Base-by-base conservation (phyloP, 2,113 vertebrate species). In the Platycercus adscitus region DNA sequence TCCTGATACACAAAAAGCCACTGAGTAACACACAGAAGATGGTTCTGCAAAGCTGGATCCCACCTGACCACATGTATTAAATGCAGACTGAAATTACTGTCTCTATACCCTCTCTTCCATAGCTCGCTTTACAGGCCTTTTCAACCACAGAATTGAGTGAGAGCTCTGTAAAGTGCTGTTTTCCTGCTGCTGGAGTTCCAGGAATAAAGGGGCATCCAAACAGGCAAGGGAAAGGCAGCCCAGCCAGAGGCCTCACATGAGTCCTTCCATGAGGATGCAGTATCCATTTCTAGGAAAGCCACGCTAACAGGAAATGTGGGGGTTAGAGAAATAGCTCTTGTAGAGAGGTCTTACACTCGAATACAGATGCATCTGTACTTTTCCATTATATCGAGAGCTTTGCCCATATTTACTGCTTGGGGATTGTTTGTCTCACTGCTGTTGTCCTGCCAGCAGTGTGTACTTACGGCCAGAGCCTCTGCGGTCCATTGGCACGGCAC, bases 341-440 rank as follows among this genome's bases (percentile, higher is more conserved):
- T 16, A 10, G 39, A 89, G 73, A 91, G 61, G 93, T 77, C 78
- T 49, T 77, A 82, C 56, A 31, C 58, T 79, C 33, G 4, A 26
- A 37, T 43, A 33, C 95, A 96, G 90, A 96, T 72, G 69, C 88
- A 92, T 88, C 92, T 96, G 95, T 68, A 56, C 86, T 97, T 96
- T 96, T 93, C 82, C 86, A 61, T 90, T 86, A 4, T 75, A 47
- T 75, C 0, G 29, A 88, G 33, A 93, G 71, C 85, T 86, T 89
- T 96, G 91, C 93, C 91, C 89, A 0, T 91, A 77, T 96, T 96
- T 96, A 63, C 89, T 91, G 89, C 94, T 95, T 49, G n/a, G 91
- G 94, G 95, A 94, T 56, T 96, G 91, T 93, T 96, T 91, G 88
- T 82, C 94, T 73, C 89, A 68, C 85, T 78, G 96, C 81, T 95